Conservation (phyloP, 2,113 vertebrate genomes). For the Pseudopipra pipra region DNA sequence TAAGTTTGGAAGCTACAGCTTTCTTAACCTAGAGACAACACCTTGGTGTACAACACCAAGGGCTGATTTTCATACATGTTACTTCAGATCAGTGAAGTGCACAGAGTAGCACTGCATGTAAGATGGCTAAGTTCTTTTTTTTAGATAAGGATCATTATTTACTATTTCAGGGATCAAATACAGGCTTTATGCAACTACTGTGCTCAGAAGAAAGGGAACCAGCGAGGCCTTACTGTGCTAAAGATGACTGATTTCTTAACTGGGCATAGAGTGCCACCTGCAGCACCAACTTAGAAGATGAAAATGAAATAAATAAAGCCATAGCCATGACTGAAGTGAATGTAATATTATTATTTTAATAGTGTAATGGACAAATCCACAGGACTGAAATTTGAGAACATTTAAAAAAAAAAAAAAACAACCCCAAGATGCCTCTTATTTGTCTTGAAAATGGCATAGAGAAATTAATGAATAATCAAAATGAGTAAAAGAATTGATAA, state of each 20-base stretch:
- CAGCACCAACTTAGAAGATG: not conserved
- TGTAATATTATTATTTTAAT: not conserved
- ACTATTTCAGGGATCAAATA: not conserved
- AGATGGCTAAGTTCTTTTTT: not conserved
- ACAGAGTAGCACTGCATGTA: not conserved
- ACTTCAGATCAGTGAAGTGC: not conserved
- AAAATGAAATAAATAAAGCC: not conserved
- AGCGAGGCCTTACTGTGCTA: rapidly evolving
- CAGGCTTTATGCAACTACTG: not conserved
- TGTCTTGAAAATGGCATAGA: not conserved
- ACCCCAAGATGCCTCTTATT: not conserved
- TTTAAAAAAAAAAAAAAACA: not conserved
- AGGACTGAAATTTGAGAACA: not conserved
- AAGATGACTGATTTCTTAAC: not conserved
- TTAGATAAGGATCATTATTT: not conserved
- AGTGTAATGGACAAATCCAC: rapidly evolving
- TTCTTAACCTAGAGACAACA: not conserved
- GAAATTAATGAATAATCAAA: not conserved
- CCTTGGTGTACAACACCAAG: no score
- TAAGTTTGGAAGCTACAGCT: not conserved
- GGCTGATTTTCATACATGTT: not conserved
- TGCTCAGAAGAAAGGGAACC: not conserved
- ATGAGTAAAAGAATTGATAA: not conserved
- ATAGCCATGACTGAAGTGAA: not conserved
- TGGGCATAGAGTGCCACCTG: conserved; percentile 25